Conservation (phyloP, 1,140 invertebrate species). For the Formica exsecta region DNA sequence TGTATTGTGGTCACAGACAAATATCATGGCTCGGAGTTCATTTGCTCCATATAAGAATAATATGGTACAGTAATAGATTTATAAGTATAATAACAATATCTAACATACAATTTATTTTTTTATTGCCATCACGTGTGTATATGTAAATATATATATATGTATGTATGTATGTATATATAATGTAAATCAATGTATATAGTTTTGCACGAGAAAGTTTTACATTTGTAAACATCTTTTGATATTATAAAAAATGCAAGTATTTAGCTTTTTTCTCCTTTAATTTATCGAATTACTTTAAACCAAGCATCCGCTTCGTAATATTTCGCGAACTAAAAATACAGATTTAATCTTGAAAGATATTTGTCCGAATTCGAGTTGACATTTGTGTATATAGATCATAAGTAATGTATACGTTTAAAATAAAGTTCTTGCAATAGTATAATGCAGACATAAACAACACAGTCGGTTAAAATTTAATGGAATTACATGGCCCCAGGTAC, state of each 20-base stretch:
- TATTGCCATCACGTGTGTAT: conserved; percentile 79
- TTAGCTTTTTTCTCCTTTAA: conserved; percentile 59
- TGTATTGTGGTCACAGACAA: not conserved
- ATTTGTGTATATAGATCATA: not conserved
- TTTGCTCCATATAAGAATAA: conserved; percentile 29
- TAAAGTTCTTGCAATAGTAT: not conserved
- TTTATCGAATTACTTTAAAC: conserved; percentile 46
- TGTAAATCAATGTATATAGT: conserved; percentile 84
- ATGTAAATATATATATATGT: conserved; percentile 49
- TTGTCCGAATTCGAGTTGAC: not conserved
- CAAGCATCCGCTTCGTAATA: not conserved
- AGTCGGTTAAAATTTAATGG: conserved; percentile 4
- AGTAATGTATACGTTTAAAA: not conserved
- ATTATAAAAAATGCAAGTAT: conserved; percentile 57
- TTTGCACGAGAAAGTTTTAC: conserved; percentile 80
- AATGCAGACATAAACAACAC: not conserved
- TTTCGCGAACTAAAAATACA: conserved; percentile 6
- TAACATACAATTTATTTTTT: conserved; percentile 79
- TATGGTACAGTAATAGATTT: not conserved
- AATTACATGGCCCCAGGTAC: not conserved
- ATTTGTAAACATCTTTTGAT: conserved; percentile 83
- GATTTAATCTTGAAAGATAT: not conserved
- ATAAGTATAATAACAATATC: conserved; percentile 27
- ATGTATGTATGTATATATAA: conserved; percentile 80
- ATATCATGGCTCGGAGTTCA: not conserved